phyloP scores from a whole-genome alignment of 2,888 invertebrate species.

The Eledone cirrhosa region DNA sequence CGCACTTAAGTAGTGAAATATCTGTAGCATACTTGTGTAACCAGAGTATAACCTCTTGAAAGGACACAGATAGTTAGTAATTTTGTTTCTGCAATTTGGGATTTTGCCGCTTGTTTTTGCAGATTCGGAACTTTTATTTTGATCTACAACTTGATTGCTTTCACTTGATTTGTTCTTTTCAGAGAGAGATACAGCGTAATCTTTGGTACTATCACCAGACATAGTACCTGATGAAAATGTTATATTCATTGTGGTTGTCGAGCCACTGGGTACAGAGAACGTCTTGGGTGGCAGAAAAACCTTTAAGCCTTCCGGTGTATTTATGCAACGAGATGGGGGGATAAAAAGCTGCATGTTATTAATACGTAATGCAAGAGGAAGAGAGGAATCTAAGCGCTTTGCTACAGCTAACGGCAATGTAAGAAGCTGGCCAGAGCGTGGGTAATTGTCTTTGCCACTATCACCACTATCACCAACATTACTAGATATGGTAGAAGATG shows the following conservation, averaged over 20 bases:
- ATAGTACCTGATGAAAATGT: conserved; percentile 42
- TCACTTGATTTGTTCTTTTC: conserved; percentile 1
- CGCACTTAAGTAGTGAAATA: conserved; percentile 52
- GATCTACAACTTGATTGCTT: background rate
- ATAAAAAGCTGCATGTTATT: conserved; percentile 55
- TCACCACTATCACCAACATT: conserved; percentile 5
- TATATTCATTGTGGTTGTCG: conserved; percentile 42
- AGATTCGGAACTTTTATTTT: conserved; percentile 13
- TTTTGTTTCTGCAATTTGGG: background rate
- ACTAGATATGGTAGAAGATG: background rate
- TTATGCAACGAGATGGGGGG: conserved; percentile 58
- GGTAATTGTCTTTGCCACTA: conserved; percentile 19
- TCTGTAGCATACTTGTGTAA: conserved; percentile 53
- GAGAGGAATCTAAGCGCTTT: conserved; percentile 49
- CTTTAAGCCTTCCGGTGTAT: conserved; percentile 51
- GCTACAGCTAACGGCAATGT: conserved; percentile 55
- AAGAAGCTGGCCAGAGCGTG: conserved; percentile 48
- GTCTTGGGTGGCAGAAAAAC: conserved; percentile 59
- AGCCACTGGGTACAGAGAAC: conserved; percentile 45
- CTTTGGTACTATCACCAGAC: conserved; percentile 1
- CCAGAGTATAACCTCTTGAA: conserved; percentile 54
- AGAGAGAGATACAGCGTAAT: background rate
- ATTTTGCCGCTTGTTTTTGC: background rate
- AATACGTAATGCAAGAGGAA: conserved; percentile 56
- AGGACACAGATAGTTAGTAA: conserved; percentile 37